These are phyloP conservation scores for Eonycteris spelaea DNA, from an alignment of 2,113 vertebrate species.

Conservation along the genomic window DNA sequence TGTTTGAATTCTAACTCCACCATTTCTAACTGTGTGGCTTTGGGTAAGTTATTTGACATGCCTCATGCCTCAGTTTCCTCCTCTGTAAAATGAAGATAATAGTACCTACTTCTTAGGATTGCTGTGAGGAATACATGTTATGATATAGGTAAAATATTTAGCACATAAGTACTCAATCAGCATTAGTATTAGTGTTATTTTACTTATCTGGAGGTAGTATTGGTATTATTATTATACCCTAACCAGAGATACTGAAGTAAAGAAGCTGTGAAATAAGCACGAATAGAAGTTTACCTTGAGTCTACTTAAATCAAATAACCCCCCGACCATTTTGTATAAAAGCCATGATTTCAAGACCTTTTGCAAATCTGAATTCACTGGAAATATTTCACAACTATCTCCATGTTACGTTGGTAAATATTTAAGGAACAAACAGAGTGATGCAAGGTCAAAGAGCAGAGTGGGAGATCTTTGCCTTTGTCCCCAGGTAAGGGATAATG, in stretches of 20 bases:
- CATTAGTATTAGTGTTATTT: neutral
- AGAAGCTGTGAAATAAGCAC: neutral
- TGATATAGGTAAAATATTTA: neutral
- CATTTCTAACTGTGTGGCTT: neutral
- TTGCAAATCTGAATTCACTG: neutral
- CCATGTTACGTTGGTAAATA: neutral
- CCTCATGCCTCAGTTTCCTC: neutral
- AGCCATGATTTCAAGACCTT: conserved; percentile 23
- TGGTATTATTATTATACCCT: neutral
- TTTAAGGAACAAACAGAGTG: neutral
- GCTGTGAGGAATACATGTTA: neutral
- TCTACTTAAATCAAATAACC: neutral
- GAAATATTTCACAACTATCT: neutral
- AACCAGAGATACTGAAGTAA: neutral
- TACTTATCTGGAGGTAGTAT: neutral
- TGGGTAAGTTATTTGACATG: neutral
- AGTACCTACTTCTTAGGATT: neutral
- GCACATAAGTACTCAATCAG: neutral
- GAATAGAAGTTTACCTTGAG: neutral
- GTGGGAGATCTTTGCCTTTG: neutral
- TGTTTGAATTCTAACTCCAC: conserved; percentile 23
- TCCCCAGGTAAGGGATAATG: neutral
- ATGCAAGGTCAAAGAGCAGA: neutral
- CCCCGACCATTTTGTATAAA: neutral
- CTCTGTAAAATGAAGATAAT: neutral